These are phyloP conservation scores for Gastrophysa polygoni DNA, from an alignment of 2,888 invertebrate species.

Conservation along the genomic window DNA sequence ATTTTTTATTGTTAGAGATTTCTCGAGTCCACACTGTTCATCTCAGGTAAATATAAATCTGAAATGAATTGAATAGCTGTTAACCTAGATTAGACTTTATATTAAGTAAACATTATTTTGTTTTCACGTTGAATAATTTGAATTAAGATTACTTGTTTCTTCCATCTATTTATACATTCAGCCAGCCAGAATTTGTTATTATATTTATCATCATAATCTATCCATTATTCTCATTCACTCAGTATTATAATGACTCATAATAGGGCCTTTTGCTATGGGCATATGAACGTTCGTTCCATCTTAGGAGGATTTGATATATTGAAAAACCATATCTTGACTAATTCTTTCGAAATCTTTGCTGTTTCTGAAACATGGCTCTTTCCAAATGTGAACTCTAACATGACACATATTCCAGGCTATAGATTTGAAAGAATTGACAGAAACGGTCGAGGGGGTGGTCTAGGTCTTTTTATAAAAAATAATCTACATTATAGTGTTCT, in stretches of 20 bases:
- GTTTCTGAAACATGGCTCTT: not conserved
- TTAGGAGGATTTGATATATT: not conserved
- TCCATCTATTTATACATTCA: too few species aligned
- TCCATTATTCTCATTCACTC: too few species aligned
- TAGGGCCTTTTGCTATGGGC: not conserved
- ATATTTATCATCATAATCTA: too few species aligned
- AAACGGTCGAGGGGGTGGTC: constrained; percentile 5
- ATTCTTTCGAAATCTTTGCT: not conserved
- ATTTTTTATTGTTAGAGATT: too few species aligned
- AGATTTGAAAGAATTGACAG: not conserved
- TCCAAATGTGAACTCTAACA: not conserved
- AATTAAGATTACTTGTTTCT: too few species aligned
- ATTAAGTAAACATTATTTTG: too few species aligned
- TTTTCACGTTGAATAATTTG: too few species aligned
- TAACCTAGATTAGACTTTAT: too few species aligned
- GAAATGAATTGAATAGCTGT: too few species aligned
- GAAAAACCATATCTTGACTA: not conserved
- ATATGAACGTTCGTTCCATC: not conserved
- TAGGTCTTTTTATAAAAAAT: constrained; percentile 9
- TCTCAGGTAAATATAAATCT: too few species aligned
- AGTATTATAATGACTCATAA: not conserved
- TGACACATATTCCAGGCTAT: not conserved
- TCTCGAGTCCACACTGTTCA: too few species aligned
- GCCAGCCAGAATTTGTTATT: too few species aligned
- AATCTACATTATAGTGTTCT: not conserved